Evolutionary conservation across 1,140 invertebrate species (phyloP), one percentile per base, ranked within the genome.

Genomic region (Drosophila rufa): DNA sequence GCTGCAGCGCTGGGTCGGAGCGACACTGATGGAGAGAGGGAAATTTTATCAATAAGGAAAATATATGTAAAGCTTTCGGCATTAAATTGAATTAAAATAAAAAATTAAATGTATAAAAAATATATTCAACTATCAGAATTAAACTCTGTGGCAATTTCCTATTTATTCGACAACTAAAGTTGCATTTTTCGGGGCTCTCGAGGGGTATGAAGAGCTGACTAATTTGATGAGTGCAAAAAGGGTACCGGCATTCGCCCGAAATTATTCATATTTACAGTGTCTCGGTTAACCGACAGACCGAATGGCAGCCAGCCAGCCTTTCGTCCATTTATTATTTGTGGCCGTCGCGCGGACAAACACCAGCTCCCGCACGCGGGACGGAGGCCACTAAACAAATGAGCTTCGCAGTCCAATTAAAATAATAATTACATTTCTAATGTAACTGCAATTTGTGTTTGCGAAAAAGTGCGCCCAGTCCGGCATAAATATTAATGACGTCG

Each of bases 391-490:
- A 87, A 80, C 69, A 89, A 83, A 87, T 87, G 77, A 68, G 77
- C 78, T 60, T 57, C 69, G 81, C 79, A 79, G 81, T 82, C 75
- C 83, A 84, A 91, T 91, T 91, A 91, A 91, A 91, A 91, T 91
- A 91, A 91, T 91, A 91, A 91, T 91, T 91, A 91, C 89, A 91
- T 91, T 91, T 91, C 89, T 91, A 91, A 91, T 91, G 89, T 69
- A 86, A 76, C 78, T 81, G 82, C 62, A 71, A 76, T 80, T 75
- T 85, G 75, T 74, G 78, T 74, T 64, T 55, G 60, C 76, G 83
- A 80, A 84, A 84, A 82, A 80, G 60, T 80, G 75, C 66, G 38
- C 76, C 75, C 82, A 65, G 40, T 40, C 33, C 71, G 69, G 69
- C 73, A 80, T 87, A 91, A 91, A 91, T 91, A 91, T 91, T 91